These are phyloP conservation scores for Caprella mutica DNA, from an alignment of 2,888 invertebrate species.

Conservation along the genomic window DNA sequence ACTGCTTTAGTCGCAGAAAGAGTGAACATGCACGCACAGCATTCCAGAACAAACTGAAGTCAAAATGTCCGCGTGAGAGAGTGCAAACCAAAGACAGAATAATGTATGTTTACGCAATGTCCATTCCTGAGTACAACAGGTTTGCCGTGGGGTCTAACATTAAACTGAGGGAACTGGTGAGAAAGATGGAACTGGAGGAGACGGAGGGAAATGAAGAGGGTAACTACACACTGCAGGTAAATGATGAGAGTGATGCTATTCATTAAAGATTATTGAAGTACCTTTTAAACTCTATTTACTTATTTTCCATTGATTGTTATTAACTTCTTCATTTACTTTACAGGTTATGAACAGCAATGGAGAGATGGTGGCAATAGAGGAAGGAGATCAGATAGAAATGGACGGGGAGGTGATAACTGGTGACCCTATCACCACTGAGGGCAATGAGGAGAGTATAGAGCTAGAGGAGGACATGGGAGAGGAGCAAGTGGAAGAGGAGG, in stretches of 20 bases:
- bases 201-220: conserved; percentile 6
- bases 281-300: too few relatives aligned
- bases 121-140: conserved; percentile 33
- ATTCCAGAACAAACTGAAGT: conserved; percentile 31
- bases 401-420: neutral
- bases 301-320: too few relatives aligned
- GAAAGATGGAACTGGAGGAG: conserved; percentile 24
- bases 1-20: conserved; percentile 31
- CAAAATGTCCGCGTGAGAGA: conserved; percentile 30
- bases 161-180: conserved; percentile 27
- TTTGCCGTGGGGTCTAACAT: conserved; percentile 32
- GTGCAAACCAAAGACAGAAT: conserved; percentile 33
- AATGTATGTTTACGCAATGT: conserved; percentile 33
- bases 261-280: neutral
- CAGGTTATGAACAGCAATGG: too few relatives aligned
- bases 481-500: conserved; percentile 11
- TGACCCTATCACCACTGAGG: neutral
- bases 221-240: neutral
- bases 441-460: conserved; percentile 7
- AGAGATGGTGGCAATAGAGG: conserved; percentile 3
- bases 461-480: conserved; percentile 4
- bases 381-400: conserved; percentile 8
- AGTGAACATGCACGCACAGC: conserved; percentile 33
- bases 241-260: conserved; percentile 6
- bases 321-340: too few relatives aligned